Conservation (phyloP, 1,140 invertebrate species). For the Polypedilum pembai region DNA sequence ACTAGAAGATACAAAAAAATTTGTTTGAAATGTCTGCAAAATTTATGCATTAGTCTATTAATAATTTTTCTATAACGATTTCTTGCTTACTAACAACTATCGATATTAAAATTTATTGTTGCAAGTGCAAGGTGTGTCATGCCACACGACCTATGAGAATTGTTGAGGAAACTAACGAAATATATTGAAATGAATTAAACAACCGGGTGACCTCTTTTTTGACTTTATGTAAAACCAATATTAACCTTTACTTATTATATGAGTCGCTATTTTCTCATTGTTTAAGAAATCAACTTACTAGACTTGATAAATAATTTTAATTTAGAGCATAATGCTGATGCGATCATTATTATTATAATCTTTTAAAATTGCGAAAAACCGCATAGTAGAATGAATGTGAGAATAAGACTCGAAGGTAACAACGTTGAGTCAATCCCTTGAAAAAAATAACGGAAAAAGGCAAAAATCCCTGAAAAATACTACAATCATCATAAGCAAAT, state of each 20-base stretch:
- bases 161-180: not conserved
- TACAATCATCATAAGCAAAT: not conserved
- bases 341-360: not conserved
- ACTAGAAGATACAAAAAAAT: no score
- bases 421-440: not conserved
- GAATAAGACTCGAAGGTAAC: not conserved
- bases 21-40: no score
- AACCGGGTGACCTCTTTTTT: conserved; percentile 15
- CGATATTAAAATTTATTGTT: not conserved
- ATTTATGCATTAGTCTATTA: no score
- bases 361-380: not conserved
- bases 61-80: no score
- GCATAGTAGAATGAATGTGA: not conserved
- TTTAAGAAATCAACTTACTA: not conserved
- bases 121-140: conserved; percentile 1
- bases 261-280: not conserved
- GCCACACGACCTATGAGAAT: not conserved
- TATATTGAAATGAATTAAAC: conserved; percentile 7
- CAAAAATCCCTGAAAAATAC: not conserved
- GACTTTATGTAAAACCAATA: not conserved
- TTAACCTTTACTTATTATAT: not conserved
- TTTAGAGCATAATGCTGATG: not conserved
- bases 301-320: not conserved
- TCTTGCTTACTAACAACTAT: no score
- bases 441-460: not conserved